phyloP scores from a whole-genome alignment of 2,113 vertebrate species.

The Grammomys dolichurus region DNA sequence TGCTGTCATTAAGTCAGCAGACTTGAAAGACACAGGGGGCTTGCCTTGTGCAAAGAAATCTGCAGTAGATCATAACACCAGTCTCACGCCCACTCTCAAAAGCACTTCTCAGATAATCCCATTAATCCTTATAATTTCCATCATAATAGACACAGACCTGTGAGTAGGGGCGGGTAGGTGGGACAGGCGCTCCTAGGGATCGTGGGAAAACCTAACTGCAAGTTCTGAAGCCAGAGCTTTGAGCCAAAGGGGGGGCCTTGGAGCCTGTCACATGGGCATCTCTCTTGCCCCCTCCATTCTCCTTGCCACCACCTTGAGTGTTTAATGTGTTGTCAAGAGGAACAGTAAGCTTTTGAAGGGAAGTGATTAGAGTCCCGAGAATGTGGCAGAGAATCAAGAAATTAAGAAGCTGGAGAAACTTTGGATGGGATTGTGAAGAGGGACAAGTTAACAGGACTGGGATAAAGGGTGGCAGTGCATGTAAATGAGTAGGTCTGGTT shows the following conservation, averaged over 20 bases:
- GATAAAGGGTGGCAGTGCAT: neutral
- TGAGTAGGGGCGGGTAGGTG: neutral
- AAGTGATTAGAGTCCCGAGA: neutral
- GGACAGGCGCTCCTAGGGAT: neutral
- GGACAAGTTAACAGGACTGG: neutral
- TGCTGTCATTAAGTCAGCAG: conserved; percentile 69
- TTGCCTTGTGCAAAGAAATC: conserved; percentile 48
- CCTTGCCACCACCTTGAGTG: no score
- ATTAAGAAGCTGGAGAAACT: conserved; percentile 9
- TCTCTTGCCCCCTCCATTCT: neutral
- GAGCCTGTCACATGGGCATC: no score
- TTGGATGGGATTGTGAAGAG: neutral
- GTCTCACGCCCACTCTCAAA: conserved; percentile 51
- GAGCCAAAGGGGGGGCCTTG: neutral
- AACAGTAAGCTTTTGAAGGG: neutral
- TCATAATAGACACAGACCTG: conserved; percentile 35
- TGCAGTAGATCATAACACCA: conserved; percentile 57
- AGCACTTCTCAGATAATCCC: conserved; percentile 30
- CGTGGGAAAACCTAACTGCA: neutral
- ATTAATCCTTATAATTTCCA: conserved; percentile 66
- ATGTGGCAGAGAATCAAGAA: conserved; percentile 12
- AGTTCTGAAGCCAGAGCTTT: neutral
- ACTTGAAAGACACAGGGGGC: conserved; percentile 45
- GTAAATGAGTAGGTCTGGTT: neutral
- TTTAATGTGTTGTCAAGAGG: neutral